These are phyloP conservation scores for Rhinophrynus dorsalis DNA, from an alignment of 2,797 vertebrate genomes.

Conservation along the genomic window DNA sequence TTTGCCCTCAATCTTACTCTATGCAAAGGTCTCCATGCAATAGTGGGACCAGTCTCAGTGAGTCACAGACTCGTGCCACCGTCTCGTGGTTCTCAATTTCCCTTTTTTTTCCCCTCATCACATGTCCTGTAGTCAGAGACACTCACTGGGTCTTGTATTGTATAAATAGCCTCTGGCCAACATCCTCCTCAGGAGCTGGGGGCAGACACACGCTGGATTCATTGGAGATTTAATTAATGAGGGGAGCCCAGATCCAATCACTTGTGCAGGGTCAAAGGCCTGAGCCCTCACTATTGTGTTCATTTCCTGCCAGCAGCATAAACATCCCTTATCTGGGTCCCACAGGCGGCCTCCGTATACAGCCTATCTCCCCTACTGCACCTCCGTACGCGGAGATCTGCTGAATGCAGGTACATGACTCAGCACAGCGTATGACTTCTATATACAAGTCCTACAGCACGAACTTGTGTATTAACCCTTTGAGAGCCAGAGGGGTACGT, in stretches of 20 bases:
- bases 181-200: constrained; percentile 32
- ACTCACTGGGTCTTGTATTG: background rate
- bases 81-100: constrained; percentile 20
- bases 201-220: constrained; percentile 31
- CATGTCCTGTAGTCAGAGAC: constrained; percentile 22
- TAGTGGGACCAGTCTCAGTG: background rate
- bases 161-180: constrained; percentile 37
- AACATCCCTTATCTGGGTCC: constrained; percentile 42
- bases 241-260: constrained; percentile 14
- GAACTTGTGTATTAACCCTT: no score
- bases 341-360: constrained; percentile 17
- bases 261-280: constrained; percentile 29
- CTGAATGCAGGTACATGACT: background rate
- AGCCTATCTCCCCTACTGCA: background rate
- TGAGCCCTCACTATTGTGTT: constrained; percentile 38
- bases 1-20: no score
- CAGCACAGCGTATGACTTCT: constrained; percentile 16
- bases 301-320: constrained; percentile 33
- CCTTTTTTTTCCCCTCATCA: constrained; percentile 30
- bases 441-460: no score
- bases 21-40: background rate
- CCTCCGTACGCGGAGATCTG: background rate
- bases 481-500: no score
- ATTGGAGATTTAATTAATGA: constrained; percentile 36
- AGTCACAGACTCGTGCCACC: constrained; percentile 13